Base-by-base conservation (phyloP, 1,140 invertebrate genomes). In the Drosophila nikananu region DNA sequence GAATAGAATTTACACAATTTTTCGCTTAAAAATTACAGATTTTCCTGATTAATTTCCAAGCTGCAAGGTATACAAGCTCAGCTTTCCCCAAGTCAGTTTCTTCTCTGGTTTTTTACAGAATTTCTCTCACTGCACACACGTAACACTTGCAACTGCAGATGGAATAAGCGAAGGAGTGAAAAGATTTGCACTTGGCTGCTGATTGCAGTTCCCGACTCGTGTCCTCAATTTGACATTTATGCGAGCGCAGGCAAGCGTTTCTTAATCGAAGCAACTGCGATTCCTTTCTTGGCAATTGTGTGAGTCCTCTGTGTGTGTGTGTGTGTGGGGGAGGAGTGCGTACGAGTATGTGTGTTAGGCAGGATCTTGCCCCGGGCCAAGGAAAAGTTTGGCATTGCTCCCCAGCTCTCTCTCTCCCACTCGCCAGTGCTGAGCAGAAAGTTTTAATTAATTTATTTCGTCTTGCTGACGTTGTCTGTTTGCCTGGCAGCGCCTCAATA, bases 371-470 rank as follows among this genome's bases (percentile, higher is more conserved):
- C 48, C 6, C 41, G n/a, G 30, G 64, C n/a, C 48, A 42, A 25
- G 73, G 63, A 35, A 77, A 77, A 58, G 32, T 59, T 77, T 77
- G 73, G 21, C 39, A 48, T 44, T 25, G 21, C 35, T 17, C 41
- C 39, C 25, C 66, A 17, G 59, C 35, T 12, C 7, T 35, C 48
- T 5, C 35, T 7, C 6, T 17, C 37, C 17, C 15, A 8, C 46
- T 23, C 21, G 59, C 30, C 52, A 61, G 52, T 61, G 54, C n/a
- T 32, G 55, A 27, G 61, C 61, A 71, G 61, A 65, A 89, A 84
- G 77, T 89, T 87, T 84, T 87, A 87, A 87, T 87, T 89, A 87
- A 87, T 87, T 89, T 87, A 87, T 89, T 84, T 90, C 62, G 66
- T 62, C 61, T 30, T 48, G 23, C 30, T 44, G 48, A 21, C 41